phyloP scores from a whole-genome alignment of 2,888 invertebrate genomes.

The Heliconius sara region DNA sequence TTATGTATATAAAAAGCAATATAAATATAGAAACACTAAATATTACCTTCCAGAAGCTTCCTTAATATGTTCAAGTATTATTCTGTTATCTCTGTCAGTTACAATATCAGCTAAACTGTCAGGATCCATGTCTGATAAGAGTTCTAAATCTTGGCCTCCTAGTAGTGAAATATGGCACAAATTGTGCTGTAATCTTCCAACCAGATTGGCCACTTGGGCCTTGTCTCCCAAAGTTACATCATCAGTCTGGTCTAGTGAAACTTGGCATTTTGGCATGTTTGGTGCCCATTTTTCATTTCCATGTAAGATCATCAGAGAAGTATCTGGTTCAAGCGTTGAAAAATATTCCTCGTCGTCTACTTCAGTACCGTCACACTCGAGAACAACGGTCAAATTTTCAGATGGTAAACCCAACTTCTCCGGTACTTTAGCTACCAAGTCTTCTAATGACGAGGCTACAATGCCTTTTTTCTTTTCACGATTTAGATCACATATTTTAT shows the following conservation, averaged over 20 bases:
- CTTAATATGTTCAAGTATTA: constrained; percentile 91
- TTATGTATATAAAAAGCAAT: neutral
- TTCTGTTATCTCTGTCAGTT: constrained; percentile 88
- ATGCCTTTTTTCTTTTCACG: constrained; percentile 92
- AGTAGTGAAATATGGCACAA: constrained; percentile 93
- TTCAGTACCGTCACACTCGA: constrained; percentile 97
- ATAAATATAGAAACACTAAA: neutral
- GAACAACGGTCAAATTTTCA: constrained; percentile 89
- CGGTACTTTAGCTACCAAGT: constrained; percentile 89
- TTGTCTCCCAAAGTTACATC: constrained; percentile 80
- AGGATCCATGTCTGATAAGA: constrained; percentile 95
- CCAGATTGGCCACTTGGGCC: constrained; percentile 88
- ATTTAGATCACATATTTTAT: constrained; percentile 91
- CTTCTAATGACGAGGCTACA: constrained; percentile 91
- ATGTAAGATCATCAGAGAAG: constrained; percentile 91
- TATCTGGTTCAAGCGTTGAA: constrained; percentile 93
- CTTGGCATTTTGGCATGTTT: constrained; percentile 85
- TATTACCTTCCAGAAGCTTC: constrained; percentile 91
- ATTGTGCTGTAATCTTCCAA: constrained; percentile 91
- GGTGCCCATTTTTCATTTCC: constrained; percentile 90
- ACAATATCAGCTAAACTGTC: constrained; percentile 93
- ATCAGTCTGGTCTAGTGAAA: constrained; percentile 85
- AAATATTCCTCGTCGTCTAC: constrained; percentile 98
- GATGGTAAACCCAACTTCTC: constrained; percentile 88
- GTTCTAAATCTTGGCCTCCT: constrained; percentile 92